phyloP scores from a whole-genome alignment of 2,113 vertebrate genomes.

The Poeciliopsis turrubarensis region DNA sequence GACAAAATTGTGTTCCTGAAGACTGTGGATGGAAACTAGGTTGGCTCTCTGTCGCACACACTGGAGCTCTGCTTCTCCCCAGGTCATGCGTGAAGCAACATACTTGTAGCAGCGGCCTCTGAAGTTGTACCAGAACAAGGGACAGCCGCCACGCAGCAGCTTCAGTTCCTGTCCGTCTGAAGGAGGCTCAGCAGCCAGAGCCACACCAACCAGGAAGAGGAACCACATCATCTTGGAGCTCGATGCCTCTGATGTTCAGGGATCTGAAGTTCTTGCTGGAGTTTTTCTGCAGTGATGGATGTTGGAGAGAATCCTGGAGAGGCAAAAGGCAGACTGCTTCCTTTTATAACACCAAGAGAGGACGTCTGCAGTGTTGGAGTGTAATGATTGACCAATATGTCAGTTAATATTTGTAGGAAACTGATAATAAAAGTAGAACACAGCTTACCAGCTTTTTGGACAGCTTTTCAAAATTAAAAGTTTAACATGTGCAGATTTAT shows the following conservation, averaged over 20 bases:
- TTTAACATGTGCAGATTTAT: too few species aligned
- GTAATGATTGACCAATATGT: too few species aligned
- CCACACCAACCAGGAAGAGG: slow-evolving; percentile 5
- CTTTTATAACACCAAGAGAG: slow-evolving; percentile 22
- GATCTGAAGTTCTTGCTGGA: background rate
- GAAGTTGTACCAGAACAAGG: slow-evolving; percentile 41
- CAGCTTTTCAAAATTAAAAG: too few species aligned
- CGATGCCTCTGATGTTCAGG: background rate
- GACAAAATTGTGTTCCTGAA: slow-evolving; percentile 4
- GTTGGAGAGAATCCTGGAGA: background rate
- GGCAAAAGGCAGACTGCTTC: background rate
- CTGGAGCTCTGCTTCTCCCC: slow-evolving; percentile 41
- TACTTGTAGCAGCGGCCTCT: slow-evolving; percentile 35
- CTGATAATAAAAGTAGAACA: too few species aligned
- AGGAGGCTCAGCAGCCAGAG: slow-evolving; percentile 25
- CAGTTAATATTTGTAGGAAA: too few species aligned
- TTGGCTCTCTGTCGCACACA: slow-evolving; percentile 33
- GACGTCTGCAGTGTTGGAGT: background rate
- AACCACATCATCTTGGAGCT: slow-evolving; percentile 5
- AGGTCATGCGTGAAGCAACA: background rate
- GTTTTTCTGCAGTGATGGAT: background rate
- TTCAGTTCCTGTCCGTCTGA: background rate
- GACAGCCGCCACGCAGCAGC: slow-evolving; percentile 20
- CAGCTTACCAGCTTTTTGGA: too few species aligned
- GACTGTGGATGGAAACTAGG: slow-evolving; percentile 51